Evolutionary conservation across 2,888 invertebrate genomes (phyloP), one percentile per base, ranked within the genome.

Genomic region (Lepidonotus clava): DNA sequence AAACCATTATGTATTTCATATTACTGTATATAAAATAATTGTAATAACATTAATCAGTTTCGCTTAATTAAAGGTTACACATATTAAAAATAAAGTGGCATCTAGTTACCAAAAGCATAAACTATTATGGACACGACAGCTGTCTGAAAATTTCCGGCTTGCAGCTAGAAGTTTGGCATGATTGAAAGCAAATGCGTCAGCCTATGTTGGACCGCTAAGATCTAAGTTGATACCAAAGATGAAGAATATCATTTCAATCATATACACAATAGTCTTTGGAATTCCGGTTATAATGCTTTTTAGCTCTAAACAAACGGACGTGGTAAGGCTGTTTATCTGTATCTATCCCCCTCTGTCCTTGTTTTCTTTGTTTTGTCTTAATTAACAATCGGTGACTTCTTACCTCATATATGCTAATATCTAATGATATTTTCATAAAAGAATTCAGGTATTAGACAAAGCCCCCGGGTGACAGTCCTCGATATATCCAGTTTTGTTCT

Each of bases 1-100:
- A 80, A 80, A 80, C 41, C 51, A 51, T 41, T 80, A 14, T 80
- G 80, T 80, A 80, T 80, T 11, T 38, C 36, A 71, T 38, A 71
- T 71, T 36, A 71, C 71, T 21, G 14, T 34, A 34, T n/a, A 71
- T 34, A 11, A 34, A 34, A 71, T 71, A 71, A 71, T 71, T 11
- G 18, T 46, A 38, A 71, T 36, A 71, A 71, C 36, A 38, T 5
- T 71, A 71, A 71, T 71, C 71, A 71, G 71, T 38, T 14, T 71
- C 24, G 71, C 71, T 71, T 18, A n/a, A 36, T 71, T 71, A 71
- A 71, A 11, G 38, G 36, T 21, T 71, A 71, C 36, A n/a, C 4
- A 71, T 71, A 71, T 71, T 34, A 71, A 71, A 71, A 71, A 71
- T 34, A 71, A 71, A 71, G 71, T 71, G 71, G 71, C 71, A 71